Conservation (phyloP, 2,888 invertebrate genomes). For the Hirudinaria manillensis region DNA sequence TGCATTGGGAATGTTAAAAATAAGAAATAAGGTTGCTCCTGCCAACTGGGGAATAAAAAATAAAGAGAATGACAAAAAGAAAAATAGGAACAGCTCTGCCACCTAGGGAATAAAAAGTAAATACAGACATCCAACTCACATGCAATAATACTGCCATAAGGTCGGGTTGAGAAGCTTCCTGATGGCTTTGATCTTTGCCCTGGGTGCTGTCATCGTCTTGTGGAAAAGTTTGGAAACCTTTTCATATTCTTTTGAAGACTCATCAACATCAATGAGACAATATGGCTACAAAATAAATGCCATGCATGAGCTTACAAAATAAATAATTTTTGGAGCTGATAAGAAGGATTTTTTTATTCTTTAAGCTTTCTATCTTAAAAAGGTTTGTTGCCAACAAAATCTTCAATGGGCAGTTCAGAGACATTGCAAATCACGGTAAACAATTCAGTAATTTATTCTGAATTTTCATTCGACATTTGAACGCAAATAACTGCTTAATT, state of each 20-base stretch:
- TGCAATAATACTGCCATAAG: constrained; percentile 38
- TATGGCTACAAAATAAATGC: neutral
- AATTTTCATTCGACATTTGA: too few species aligned
- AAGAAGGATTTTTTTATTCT: neutral
- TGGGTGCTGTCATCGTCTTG: constrained; percentile 27
- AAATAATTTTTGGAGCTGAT: neutral
- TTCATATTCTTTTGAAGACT: constrained; percentile 6
- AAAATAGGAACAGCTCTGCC: too few species aligned
- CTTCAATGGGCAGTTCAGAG: too few species aligned
- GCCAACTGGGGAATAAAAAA: too few species aligned
- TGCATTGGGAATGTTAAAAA: too few species aligned
- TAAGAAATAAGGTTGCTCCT: too few species aligned
- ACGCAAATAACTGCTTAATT: too few species aligned
- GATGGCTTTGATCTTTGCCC: constrained; percentile 28
- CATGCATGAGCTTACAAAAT: neutral
- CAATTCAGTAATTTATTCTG: too few species aligned
- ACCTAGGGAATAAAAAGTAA: neutral
- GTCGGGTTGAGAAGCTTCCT: constrained; percentile 39
- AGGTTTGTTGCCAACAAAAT: too few species aligned
- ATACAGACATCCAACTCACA: constrained; percentile 34
- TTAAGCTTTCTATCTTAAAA: too few species aligned
- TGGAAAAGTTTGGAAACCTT: constrained; percentile 32
- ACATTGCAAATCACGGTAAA: too few species aligned
- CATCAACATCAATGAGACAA: constrained; percentile 21
- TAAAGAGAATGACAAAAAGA: too few species aligned